Base-by-base conservation (phyloP, 2,797 vertebrate species). In the Parauchenoglanis punctatus region DNA sequence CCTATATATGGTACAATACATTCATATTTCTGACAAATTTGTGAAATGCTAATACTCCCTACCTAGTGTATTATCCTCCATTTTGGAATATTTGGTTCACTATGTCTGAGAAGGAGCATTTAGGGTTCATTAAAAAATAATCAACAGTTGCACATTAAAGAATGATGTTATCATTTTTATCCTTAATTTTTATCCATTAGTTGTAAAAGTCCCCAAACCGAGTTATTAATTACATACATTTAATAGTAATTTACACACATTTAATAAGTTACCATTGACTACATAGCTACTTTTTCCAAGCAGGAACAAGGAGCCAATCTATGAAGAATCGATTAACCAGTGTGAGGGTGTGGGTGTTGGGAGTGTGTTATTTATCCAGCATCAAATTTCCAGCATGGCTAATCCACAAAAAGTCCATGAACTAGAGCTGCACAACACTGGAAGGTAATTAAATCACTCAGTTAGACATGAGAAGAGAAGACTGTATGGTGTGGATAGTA, bases 321-420 rank as follows among this genome's bases (percentile, higher is more conserved):
- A 54, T 65, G 68, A 40, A 49, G 31, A 87, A 87, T 87, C 44
- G 68, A 83, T 83, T 83, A 20, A 35, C 85, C 67, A 13, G 44
- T 58, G 58, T 56, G 28, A 70, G 35, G 10, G 31, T 18, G 58
- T 20, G 58, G 49, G 58, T 61, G 68, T 83, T 49, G 63, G 40
- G 65, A 61, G 28, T 12, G 15, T 28, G 70, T 54, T 67, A 67
- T 67, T 87, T 44, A 65, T 58, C 44, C 56, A 31, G 81, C n/a
- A 54, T 87, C 46, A 17, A n/a, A 54, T 84, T 84, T 65, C 81
- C 70, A 44, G 49, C 81, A 78, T 77, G 61, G 61, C 31, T 84
- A 87, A 87, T 83, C 15, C 70, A 77, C 13, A 65, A 44, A 76
- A 83, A 20, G 1, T 67, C 81, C 13, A 12, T 86, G 65, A 72